Percentiles rank a stretch among this genome's conserved stretches.
phyloP scores from a whole-genome alignment of 2,888 invertebrate genomes.

The Agapostemon virescens region DNA sequence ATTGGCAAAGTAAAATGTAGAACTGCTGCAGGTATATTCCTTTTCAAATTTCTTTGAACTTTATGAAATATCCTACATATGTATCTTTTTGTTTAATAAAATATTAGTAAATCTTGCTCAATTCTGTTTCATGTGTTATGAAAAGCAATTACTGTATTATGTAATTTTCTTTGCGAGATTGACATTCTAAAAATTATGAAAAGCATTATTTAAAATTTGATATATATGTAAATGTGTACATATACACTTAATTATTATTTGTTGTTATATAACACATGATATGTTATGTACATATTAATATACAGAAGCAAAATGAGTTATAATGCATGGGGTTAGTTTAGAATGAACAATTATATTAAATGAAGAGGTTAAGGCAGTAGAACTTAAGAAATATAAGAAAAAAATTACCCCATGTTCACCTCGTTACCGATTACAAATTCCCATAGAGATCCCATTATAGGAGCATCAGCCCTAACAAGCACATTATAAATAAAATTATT shows the following conservation, averaged over 20 bases:
- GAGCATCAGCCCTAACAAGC: constrained; percentile 95
- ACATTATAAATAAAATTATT: constrained; percentile 66
- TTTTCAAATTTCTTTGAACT: too few species aligned
- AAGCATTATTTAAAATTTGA: background rate
- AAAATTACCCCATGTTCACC: constrained; percentile 87
- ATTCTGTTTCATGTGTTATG: background rate
- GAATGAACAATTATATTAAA: background rate
- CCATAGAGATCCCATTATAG: constrained; percentile 97
- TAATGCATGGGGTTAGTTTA: constrained; percentile 27
- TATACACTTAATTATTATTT: background rate
- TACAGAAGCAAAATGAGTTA: background rate
- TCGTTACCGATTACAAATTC: constrained; percentile 92
- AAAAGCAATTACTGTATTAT: background rate
- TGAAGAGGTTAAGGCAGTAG: background rate
- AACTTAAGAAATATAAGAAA: constrained; percentile 29
- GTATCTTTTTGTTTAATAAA: background rate
- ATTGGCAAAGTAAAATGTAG: too few species aligned
- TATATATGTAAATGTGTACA: background rate
- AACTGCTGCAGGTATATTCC: too few species aligned
- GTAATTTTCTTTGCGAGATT: background rate
- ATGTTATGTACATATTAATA: background rate
- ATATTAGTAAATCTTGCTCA: background rate
- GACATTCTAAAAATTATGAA: background rate
- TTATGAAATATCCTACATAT: too few species aligned
- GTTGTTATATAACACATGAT: background rate